phyloP scores from a whole-genome alignment of 2,113 vertebrate genomes.

The Sturnira hondurensis region DNA sequence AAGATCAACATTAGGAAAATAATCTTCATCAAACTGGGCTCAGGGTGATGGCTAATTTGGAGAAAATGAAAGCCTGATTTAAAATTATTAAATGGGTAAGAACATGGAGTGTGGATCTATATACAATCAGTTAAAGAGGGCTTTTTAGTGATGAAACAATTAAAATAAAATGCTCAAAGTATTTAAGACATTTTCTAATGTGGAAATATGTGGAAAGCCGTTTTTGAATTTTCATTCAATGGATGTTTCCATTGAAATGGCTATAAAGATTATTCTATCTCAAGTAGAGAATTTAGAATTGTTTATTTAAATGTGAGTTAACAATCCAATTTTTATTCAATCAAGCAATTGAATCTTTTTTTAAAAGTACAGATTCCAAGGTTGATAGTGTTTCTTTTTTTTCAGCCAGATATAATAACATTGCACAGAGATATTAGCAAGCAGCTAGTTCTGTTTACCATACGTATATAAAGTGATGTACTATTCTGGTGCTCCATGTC shows the following conservation, averaged over 20 bases:
- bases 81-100: slow-evolving; percentile 12
- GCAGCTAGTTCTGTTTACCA: slow-evolving; percentile 10
- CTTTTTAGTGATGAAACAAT: not conserved
- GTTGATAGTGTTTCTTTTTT: not conserved
- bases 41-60: not conserved
- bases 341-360: slow-evolving; percentile 36
- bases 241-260: not conserved
- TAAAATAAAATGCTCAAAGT: slow-evolving; percentile 8
- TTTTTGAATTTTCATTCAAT: slow-evolving; percentile 47
- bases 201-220: not conserved
- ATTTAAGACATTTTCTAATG: slow-evolving; percentile 15
- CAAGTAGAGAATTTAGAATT: slow-evolving; percentile 47
- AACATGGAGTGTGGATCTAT: not conserved
- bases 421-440: slow-evolving; percentile 25
- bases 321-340: slow-evolving; percentile 53
- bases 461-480: not conserved
- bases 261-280: not conserved
- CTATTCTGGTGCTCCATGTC: slow-evolving; percentile 23
- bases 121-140: not conserved
- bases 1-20: slow-evolving; percentile 26
- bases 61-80: not conserved
- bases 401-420: not conserved
- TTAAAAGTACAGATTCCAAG: not conserved
- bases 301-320: slow-evolving; percentile 53
- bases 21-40: not conserved